Conservation (phyloP, 2,888 invertebrate species). For the Synergus japonicus region DNA sequence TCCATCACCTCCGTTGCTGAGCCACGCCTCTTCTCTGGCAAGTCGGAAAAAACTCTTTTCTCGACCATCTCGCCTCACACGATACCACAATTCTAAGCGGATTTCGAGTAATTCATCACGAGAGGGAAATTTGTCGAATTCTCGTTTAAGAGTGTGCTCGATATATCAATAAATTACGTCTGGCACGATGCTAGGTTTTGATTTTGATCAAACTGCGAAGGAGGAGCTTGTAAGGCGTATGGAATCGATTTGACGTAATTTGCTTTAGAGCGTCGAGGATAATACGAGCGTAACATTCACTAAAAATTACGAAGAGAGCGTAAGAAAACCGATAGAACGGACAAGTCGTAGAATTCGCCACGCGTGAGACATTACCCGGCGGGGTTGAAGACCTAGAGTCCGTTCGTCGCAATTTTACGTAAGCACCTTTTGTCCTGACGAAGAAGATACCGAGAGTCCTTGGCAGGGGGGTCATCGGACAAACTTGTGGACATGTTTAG, state of each 20-base stretch:
- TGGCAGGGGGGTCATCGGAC: background rate
- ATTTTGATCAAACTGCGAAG: conserved; percentile 5
- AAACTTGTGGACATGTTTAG: background rate
- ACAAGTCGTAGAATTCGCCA: background rate
- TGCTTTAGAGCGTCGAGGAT: background rate
- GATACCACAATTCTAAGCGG: conserved; percentile 26
- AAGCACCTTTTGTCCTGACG: conserved; percentile 23
- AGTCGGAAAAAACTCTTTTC: conserved; percentile 46
- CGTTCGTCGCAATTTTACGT: conserved; percentile 20
- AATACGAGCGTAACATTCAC: conserved; percentile 12
- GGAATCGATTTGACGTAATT: conserved; percentile 7
- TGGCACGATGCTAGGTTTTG: conserved; percentile 12
- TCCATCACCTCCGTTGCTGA: conserved; percentile 63
- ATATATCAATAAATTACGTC: conserved; percentile 33
- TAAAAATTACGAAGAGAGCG: conserved; percentile 14
- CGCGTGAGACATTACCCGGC: background rate
- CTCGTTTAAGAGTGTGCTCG: conserved; percentile 20
- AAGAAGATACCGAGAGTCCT: conserved; percentile 1
- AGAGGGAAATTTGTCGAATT: conserved; percentile 1
- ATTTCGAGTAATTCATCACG: conserved; percentile 24
- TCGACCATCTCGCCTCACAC: conserved; percentile 49
- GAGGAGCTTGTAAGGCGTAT: conserved; percentile 7
- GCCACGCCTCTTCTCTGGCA: conserved; percentile 57
- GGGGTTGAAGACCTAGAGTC: background rate
- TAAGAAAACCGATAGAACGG: conserved; percentile 33